These are phyloP conservation scores for Aplochiton taeniatus DNA, from an alignment of 2,797 vertebrate genomes.

Conservation along the genomic window DNA sequence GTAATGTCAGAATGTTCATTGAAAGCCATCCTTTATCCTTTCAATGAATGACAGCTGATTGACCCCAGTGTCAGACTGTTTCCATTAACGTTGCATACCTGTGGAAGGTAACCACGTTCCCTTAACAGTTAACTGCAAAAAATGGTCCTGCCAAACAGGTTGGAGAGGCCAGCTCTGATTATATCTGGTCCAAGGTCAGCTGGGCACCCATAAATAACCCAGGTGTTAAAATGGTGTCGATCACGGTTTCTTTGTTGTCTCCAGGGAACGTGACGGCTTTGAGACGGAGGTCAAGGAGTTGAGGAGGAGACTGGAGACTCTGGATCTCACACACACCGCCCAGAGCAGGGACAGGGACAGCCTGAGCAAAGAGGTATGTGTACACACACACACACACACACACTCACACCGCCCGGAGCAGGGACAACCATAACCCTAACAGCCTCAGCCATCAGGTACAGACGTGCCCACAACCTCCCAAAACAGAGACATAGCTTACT, in stretches of 20 bases:
- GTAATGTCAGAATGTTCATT: no score
- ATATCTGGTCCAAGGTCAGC: background rate
- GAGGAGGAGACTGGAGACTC: slow-evolving; percentile 81
- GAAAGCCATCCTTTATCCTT: no score
- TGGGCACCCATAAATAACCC: background rate
- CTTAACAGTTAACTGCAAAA: no score
- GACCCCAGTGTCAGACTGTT: background rate
- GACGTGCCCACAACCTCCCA: no score
- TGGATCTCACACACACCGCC: slow-evolving; percentile 79
- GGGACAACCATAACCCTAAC: no score
- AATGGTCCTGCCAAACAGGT: no score
- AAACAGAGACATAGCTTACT: no score
- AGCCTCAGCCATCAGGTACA: no score
- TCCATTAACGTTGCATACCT: background rate
- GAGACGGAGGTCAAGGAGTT: slow-evolving; percentile 85
- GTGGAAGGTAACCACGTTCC: no score
- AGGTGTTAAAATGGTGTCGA: background rate
- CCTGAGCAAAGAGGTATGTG: slow-evolving; percentile 87
- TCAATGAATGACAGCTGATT: no score
- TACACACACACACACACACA: background rate
- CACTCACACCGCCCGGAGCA: background rate
- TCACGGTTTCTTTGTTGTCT: slow-evolving; percentile 30
- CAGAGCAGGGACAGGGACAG: slow-evolving; percentile 85
- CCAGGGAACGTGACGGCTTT: slow-evolving; percentile 87
- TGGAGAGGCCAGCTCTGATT: no score